These are phyloP conservation scores for Idaea biselata DNA, from an alignment of 2,888 invertebrate genomes.

Conservation along the genomic window DNA sequence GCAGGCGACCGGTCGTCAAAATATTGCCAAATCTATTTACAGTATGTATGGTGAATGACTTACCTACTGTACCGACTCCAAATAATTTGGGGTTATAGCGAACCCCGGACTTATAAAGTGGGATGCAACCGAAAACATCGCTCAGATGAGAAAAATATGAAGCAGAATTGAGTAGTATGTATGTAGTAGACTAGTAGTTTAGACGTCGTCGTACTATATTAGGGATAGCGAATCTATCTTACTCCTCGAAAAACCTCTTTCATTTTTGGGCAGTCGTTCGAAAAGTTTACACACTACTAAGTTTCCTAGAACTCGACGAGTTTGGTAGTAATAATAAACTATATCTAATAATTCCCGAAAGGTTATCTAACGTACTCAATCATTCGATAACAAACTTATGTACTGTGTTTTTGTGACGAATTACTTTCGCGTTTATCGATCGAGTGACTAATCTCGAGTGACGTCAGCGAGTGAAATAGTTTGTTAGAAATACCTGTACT, in stretches of 20 bases:
- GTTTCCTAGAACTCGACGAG: neutral
- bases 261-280: neutral
- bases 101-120: too few species aligned
- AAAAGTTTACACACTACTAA: neutral
- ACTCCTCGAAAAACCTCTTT: neutral
- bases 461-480: slow-evolving; percentile 24
- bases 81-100: too few species aligned
- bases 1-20: too few species aligned
- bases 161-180: too few species aligned
- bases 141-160: too few species aligned
- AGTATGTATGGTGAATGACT: too few species aligned
- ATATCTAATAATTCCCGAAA: neutral
- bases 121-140: too few species aligned
- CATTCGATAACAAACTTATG: neutral
- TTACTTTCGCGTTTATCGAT: slow-evolving; percentile 24
- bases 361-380: neutral
- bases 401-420: slow-evolving; percentile 21
- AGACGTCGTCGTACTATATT: too few species aligned
- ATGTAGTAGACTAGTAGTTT: too few species aligned
- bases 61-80: too few species aligned
- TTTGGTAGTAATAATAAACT: neutral
- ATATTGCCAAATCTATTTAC: too few species aligned
- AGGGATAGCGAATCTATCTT: too few species aligned
- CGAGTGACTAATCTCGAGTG: slow-evolving; percentile 23
- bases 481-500: slow-evolving; percentile 15